Percentiles rank a stretch among this genome's conserved stretches.
phyloP scores from a whole-genome alignment of 2,888 invertebrate species.

The Choreutis nemorana region DNA sequence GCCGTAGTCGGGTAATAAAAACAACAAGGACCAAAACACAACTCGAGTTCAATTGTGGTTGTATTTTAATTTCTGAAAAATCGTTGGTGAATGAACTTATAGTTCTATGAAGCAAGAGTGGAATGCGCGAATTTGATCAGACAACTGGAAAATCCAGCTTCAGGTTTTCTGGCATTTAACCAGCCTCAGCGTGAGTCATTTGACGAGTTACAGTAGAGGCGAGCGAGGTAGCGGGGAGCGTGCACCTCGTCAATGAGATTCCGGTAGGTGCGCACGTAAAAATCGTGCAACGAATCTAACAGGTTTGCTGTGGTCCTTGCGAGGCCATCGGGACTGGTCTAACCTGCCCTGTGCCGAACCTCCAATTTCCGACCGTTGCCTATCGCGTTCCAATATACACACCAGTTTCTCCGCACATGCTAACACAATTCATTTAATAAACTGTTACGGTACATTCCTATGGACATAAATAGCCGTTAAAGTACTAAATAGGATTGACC shows the following conservation, averaged over 20 bases:
- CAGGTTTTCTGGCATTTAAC: conserved; percentile 59
- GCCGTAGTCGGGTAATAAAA: no score
- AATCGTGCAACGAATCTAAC: conserved; percentile 68
- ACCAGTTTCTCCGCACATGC: conserved; percentile 18
- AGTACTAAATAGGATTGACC: conserved; percentile 26
- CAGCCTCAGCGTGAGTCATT: conserved; percentile 60
- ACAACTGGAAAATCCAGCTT: conserved; percentile 62
- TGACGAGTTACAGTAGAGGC: conserved; percentile 52
- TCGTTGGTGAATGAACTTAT: no score
- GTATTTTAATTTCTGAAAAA: no score
- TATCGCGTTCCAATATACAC: conserved; percentile 40
- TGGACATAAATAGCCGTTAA: conserved; percentile 6
- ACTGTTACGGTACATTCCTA: conserved; percentile 5
- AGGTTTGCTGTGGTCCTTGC: conserved; percentile 66
- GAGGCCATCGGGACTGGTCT: conserved; percentile 66
- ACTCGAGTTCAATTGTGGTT: no score
- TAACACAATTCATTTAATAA: conserved; percentile 1
- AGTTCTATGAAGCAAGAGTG: conserved; percentile 40
- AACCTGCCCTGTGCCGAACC: conserved; percentile 63
- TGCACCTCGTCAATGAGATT: conserved; percentile 61
- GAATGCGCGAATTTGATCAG: conserved; percentile 54
- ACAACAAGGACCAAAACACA: no score
- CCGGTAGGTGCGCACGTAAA: conserved; percentile 67
- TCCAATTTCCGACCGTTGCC: conserved; percentile 59
- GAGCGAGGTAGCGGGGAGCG: conserved; percentile 29